Conservation (phyloP, 1,140 invertebrate species). For the Wiebesia pumilae region DNA sequence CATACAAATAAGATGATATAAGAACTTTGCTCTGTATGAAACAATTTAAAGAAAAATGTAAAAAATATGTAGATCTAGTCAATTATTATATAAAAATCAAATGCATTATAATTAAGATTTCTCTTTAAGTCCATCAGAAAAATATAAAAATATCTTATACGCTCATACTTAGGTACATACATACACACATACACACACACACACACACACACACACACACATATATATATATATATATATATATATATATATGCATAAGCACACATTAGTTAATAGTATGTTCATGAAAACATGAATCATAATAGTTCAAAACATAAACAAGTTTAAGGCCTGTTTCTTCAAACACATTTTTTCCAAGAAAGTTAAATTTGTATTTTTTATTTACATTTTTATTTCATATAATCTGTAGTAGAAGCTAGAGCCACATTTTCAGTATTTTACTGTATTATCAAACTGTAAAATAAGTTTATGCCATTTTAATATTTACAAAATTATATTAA, state of each 20-base stretch:
- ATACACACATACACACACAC: too few species aligned
- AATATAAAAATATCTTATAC: constrained; percentile 48
- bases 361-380: background rate
- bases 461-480: background rate
- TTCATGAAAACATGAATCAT: background rate
- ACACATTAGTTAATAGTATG: constrained; percentile 24
- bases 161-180: constrained; percentile 19
- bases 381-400: background rate
- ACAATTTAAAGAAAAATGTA: background rate
- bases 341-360: constrained; percentile 10
- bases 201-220: too few species aligned
- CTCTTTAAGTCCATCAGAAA: constrained; percentile 26
- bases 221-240: too few species aligned
- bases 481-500: constrained; percentile 12
- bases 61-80: background rate
- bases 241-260: constrained; percentile 1
- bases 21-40: background rate
- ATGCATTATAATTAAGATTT: constrained; percentile 26
- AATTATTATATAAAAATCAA: constrained; percentile 17
- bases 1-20: background rate
- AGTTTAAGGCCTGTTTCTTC: constrained; percentile 20
- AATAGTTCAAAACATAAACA: constrained; percentile 20
- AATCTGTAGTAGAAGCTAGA: background rate
- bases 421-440: constrained; percentile 2
- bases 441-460: constrained; percentile 29